phyloP scores from a whole-genome alignment of 2,113 vertebrate genomes.

The Philantomba maxwellii region DNA sequence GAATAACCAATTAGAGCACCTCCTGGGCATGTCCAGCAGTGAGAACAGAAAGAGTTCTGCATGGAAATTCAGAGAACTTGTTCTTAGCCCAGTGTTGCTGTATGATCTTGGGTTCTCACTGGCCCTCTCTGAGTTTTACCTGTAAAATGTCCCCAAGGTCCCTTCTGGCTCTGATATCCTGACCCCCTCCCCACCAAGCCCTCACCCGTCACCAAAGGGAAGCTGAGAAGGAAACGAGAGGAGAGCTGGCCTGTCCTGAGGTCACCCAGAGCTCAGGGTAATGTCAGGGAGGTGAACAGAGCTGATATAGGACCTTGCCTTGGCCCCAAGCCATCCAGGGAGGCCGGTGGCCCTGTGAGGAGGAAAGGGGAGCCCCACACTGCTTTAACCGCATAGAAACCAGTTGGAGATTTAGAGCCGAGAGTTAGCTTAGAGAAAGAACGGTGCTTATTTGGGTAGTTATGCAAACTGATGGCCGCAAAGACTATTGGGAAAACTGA shows the following conservation, averaged over 20 bases:
- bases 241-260: not conserved
- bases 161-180: not conserved
- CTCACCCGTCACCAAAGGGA: not conserved
- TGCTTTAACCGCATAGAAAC: slow-evolving; percentile 67
- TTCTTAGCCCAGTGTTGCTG: not conserved
- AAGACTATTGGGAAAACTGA: slow-evolving; percentile 64
- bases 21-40: not conserved
- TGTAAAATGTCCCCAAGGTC: not conserved
- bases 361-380: slow-evolving; percentile 61
- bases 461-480: slow-evolving; percentile 71
- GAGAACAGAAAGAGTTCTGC: not conserved
- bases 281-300: not conserved
- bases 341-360: not conserved
- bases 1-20: not conserved
- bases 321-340: not conserved
- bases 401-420: slow-evolving; percentile 67
- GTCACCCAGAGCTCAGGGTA: not conserved
- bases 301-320: not conserved
- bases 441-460: slow-evolving; percentile 68
- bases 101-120: not conserved
- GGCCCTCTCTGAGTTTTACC: not conserved
- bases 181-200: not conserved
- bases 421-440: slow-evolving; percentile 73
- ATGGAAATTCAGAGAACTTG: not conserved
- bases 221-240: not conserved